phyloP scores from a whole-genome alignment of 1,140 invertebrate genomes.

The Manduca sexta region DNA sequence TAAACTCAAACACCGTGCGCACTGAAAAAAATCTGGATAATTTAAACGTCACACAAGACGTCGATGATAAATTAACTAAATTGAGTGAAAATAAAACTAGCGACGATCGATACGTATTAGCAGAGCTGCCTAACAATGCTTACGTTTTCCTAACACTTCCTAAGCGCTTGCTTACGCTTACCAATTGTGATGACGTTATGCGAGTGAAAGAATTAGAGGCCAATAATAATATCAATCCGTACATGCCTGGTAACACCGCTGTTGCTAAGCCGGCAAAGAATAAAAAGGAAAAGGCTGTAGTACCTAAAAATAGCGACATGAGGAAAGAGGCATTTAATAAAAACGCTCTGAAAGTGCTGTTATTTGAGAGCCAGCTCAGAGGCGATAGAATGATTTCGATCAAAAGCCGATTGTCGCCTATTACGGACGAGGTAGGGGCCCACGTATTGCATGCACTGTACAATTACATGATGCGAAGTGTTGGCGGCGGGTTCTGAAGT shows the following conservation, averaged over 20 bases:
- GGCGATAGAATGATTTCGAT: slow-evolving; percentile 18
- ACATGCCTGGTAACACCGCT: slow-evolving; percentile 16
- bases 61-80: too few species aligned
- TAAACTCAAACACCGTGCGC: too few species aligned
- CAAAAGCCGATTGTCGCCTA: slow-evolving; percentile 16
- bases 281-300: slow-evolving; percentile 26
- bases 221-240: slow-evolving; percentile 18
- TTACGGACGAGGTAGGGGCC: slow-evolving; percentile 44
- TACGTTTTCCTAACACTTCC: slow-evolving; percentile 45
- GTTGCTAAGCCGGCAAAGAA: slow-evolving; percentile 21
- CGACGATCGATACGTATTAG: slow-evolving; percentile 14
- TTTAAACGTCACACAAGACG: too few species aligned
- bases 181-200: slow-evolving; percentile 20
- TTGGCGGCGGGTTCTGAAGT: slow-evolving; percentile 5
- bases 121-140: slow-evolving; percentile 37
- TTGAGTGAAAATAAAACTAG: too few species aligned
- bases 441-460: slow-evolving; percentile 8
- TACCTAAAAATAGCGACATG: slow-evolving; percentile 8
- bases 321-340: slow-evolving; percentile 33
- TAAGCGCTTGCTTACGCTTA: slow-evolving; percentile 27
- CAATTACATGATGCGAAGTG: neutral
- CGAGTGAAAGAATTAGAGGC: slow-evolving; percentile 18
- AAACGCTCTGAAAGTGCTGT: slow-evolving; percentile 37
- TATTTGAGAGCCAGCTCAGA: slow-evolving; percentile 37
- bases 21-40: too few species aligned